phyloP scores from a whole-genome alignment of 2,113 vertebrate species.

The Datnioides undecimradiatus region DNA sequence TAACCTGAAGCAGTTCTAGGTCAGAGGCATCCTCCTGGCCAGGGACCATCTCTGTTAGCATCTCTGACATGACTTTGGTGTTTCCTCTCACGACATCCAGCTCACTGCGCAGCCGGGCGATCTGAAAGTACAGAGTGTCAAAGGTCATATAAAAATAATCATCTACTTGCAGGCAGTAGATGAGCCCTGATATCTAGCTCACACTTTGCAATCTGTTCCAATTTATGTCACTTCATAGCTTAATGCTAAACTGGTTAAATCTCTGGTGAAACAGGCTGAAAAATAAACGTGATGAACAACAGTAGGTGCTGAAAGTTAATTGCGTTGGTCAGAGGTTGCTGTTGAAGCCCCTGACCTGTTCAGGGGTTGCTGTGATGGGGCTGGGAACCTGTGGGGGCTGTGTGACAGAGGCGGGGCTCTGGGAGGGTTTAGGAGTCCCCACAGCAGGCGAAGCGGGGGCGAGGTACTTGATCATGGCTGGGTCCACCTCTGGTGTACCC shows the following conservation, averaged over 20 bases:
- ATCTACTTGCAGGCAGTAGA: background rate
- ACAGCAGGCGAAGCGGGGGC: constrained; percentile 72
- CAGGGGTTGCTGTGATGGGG: constrained; percentile 92
- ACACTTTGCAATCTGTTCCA: constrained; percentile 21
- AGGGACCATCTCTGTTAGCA: constrained; percentile 97
- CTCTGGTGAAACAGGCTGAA: background rate
- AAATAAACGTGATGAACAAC: background rate
- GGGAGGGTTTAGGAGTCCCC: constrained; percentile 48
- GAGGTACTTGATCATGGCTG: constrained; percentile 89
- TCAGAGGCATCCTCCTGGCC: constrained; percentile 95
- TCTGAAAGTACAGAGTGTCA: constrained; percentile 78
- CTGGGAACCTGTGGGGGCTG: constrained; percentile 76
- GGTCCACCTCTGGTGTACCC: constrained; percentile 96
- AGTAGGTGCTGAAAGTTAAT: background rate
- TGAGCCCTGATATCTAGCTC: background rate
- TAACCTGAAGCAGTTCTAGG: constrained; percentile 94
- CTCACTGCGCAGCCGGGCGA: constrained; percentile 94
- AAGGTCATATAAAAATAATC: constrained; percentile 5
- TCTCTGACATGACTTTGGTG: constrained; percentile 99
- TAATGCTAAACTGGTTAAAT: background rate
- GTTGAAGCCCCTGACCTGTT: constrained; percentile 87
- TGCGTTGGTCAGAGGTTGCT: background rate
- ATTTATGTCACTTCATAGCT: background rate
- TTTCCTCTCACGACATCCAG: constrained; percentile 97
- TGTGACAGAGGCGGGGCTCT: constrained; percentile 19